These are phyloP conservation scores for Schizopygopsis malacanthus DNA, from an alignment of 2,797 vertebrate species.

Conservation along the genomic window DNA sequence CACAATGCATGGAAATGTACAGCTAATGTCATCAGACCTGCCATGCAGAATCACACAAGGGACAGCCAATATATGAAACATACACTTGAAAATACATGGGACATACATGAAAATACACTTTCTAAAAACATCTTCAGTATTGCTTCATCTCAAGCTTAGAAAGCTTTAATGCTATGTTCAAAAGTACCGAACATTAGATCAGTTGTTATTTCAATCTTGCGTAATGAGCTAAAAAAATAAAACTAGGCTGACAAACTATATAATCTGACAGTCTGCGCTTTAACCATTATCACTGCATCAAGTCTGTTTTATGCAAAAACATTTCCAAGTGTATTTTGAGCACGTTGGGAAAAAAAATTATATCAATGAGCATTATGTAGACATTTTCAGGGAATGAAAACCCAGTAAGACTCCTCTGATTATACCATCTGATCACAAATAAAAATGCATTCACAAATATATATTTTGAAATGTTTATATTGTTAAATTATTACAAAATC, in stretches of 20 bases:
- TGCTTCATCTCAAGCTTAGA: constrained; percentile 53
- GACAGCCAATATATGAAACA: constrained; percentile 1
- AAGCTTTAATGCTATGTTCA: constrained; percentile 36
- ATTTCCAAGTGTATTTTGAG: constrained; percentile 10
- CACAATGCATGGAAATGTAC: constrained; percentile 22
- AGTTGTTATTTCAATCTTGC: background rate
- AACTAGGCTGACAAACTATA: background rate
- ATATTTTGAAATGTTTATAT: background rate
- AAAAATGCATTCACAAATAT: constrained; percentile 3
- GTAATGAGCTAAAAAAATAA: background rate
- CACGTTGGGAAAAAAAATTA: background rate
- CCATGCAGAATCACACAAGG: constrained; percentile 36
- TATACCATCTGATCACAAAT: constrained; percentile 1
- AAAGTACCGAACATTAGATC: constrained; percentile 36
- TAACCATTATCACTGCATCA: background rate
- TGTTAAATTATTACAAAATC: background rate
- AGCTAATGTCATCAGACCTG: constrained; percentile 21
- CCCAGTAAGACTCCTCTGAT: background rate
- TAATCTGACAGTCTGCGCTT: constrained; percentile 10
- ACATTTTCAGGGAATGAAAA: background rate
- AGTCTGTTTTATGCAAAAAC: background rate
- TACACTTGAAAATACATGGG: background rate
- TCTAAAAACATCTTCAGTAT: constrained; percentile 51
- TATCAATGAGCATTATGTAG: background rate
- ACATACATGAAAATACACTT: constrained; percentile 32